Base-by-base conservation (phyloP, 2,888 invertebrate genomes). In the Iselma pallidipennis region DNA sequence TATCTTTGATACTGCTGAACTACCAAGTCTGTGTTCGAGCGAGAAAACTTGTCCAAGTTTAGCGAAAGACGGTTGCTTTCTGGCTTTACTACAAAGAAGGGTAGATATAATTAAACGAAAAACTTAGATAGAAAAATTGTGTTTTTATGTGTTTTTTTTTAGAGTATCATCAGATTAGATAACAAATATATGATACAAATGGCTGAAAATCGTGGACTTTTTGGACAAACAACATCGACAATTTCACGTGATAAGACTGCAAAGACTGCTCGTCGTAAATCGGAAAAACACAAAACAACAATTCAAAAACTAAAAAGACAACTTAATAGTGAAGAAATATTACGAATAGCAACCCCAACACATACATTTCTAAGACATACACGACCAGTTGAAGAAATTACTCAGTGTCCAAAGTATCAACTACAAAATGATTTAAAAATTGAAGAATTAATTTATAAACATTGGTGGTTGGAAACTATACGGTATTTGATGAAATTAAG, bases 101-200 rank as follows among this genome's bases (percentile, higher is more conserved):
- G 88, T 88, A 66, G 70, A 61, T 60, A 48, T 37, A n/a, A n/a
- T n/a, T n/a, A n/a, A n/a, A n/a, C n/a, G n/a, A n/a, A n/a, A n/a
- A n/a, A n/a, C n/a, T n/a, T n/a, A n/a, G n/a, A n/a, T n/a, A n/a
- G n/a, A n/a, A n/a, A n/a, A n/a, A n/a, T n/a, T n/a, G n/a, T n/a
- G n/a, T n/a, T n/a, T n/a, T n/a, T n/a, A n/a, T n/a, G n/a, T n/a
- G n/a, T 48, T 49, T 12, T n/a, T 49, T 71, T 74, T 56, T 71
- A 89, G 86, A 88, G 90, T 82, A 85, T 93, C 71, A 91, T 90
- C 56, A 87, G 89, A 45, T 85, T 93, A 72, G 90, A 94, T 79
- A 91, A 92, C 4, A 89, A 92, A 78, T 92, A 90, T 77, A 90
- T 94, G 86, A 94, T 94, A 69, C 86, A 89, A 72, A 91, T 92